Percentiles rank a stretch among this genome's conserved stretches.
These are phyloP conservation scores for Euthynnus affinis DNA, from an alignment of 2,797 vertebrate species.

Conservation along the genomic window DNA sequence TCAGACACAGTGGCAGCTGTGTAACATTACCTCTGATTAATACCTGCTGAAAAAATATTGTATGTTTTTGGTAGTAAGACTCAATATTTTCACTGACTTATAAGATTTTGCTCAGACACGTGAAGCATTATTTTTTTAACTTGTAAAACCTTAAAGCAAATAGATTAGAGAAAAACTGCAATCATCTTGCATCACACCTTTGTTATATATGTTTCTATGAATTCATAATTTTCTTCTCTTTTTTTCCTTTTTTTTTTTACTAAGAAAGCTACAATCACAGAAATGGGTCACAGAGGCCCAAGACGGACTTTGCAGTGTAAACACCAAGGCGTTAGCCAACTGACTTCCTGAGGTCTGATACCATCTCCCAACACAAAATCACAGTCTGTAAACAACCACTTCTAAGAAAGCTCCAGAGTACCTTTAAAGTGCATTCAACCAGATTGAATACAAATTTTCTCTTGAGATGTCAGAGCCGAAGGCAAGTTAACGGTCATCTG, in stretches of 20 bases:
- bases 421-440: slow-evolving; percentile 75
- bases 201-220: slow-evolving; percentile 25
- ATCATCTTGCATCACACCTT: neutral
- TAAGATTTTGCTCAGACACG: neutral
- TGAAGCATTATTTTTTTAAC: slow-evolving; percentile 21
- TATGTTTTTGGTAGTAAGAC: slow-evolving; percentile 12
- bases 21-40: slow-evolving; percentile 9
- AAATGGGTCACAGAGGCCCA: slow-evolving; percentile 70
- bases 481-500: slow-evolving; percentile 36
- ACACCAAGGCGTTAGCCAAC: slow-evolving; percentile 83
- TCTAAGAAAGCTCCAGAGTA: slow-evolving; percentile 65
- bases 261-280: slow-evolving; percentile 39
- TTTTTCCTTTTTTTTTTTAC: slow-evolving; percentile 11
- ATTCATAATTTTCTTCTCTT: slow-evolving; percentile 2
- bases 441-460: slow-evolving; percentile 61
- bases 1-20: slow-evolving; percentile 6
- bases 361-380: slow-evolving; percentile 79
- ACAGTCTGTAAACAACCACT: slow-evolving; percentile 74
- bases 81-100: slow-evolving; percentile 1
- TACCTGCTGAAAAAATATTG: slow-evolving; percentile 11
- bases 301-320: slow-evolving; percentile 71
- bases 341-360: slow-evolving; percentile 83
- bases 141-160: slow-evolving; percentile 14
- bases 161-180: neutral
- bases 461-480: slow-evolving; percentile 54